phyloP scores from a whole-genome alignment of 2,797 vertebrate species.

The Macropus fuliginosus region DNA sequence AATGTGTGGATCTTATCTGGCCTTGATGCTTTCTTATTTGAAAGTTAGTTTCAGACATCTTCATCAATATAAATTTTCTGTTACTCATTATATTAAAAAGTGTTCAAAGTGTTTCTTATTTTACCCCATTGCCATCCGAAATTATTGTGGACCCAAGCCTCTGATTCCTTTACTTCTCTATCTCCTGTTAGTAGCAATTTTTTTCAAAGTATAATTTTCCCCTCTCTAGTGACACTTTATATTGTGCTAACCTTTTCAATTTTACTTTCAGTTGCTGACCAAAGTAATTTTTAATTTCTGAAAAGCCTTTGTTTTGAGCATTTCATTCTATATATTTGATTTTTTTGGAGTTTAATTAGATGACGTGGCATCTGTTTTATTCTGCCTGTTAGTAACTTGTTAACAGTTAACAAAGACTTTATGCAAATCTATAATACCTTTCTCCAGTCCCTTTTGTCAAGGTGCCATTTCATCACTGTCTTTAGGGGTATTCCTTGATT shows the following conservation, averaged over 20 bases:
- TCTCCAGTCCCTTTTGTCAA: not conserved
- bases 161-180: not conserved
- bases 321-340: not conserved
- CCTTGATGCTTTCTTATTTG: too few relatives aligned
- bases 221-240: not conserved
- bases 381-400: not conserved
- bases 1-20: too few relatives aligned
- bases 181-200: too few relatives aligned
- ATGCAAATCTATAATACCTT: not conserved
- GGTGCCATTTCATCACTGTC: too few relatives aligned
- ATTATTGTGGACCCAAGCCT: not conserved
- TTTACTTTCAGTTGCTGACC: not conserved
- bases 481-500: too few relatives aligned
- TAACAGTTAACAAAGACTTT: too few relatives aligned
- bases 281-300: not conserved
- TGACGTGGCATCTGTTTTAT: not conserved
- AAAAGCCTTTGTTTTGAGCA: not conserved
- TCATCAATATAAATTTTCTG: too few relatives aligned
- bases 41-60: too few relatives aligned
- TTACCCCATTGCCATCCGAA: too few relatives aligned
- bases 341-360: not conserved
- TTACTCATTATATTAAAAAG: too few relatives aligned
- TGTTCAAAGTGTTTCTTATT: too few relatives aligned
- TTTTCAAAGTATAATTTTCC: too few relatives aligned
- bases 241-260: not conserved